Percentiles rank a stretch among this genome's conserved stretches.
phyloP scores from a whole-genome alignment of 2,113 vertebrate genomes.

The Phalacrocorax carbo region DNA sequence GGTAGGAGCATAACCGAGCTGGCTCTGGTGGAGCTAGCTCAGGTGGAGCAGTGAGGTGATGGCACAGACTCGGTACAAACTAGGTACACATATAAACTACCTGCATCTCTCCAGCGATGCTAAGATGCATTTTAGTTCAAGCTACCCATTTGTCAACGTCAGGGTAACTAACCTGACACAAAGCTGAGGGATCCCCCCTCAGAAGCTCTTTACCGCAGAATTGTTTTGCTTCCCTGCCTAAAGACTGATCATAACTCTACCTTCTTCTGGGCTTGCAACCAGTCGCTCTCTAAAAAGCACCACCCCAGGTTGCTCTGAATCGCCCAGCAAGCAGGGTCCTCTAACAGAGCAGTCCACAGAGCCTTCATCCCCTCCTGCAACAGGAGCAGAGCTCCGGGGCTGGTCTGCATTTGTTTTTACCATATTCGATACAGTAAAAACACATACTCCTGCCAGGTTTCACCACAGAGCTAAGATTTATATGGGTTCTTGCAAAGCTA shows the following conservation, averaged over 20 bases:
- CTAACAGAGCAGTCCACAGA: neutral
- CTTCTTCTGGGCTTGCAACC: neutral
- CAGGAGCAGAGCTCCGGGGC: neutral
- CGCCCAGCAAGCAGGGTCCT: fast-evolving
- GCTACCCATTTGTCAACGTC: neutral
- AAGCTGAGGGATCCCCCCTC: neutral
- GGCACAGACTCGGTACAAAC: neutral
- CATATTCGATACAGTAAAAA: neutral
- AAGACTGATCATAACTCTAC: neutral
- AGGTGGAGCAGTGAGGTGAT: neutral
- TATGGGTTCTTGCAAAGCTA: neutral
- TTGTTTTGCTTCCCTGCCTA: neutral
- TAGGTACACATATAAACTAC: neutral
- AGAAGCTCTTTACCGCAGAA: neutral
- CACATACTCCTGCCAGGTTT: neutral
- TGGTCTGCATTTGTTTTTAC: neutral
- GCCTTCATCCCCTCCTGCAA: neutral
- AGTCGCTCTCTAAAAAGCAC: neutral
- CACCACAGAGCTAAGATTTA: neutral
- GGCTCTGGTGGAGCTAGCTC: neutral
- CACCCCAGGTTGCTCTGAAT: neutral
- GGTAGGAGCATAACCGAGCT: neutral
- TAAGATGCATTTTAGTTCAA: neutral
- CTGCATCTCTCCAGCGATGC: neutral
- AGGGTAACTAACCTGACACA: neutral